Percentiles rank a stretch among this genome's conserved stretches.
phyloP scores from a whole-genome alignment of 2,888 invertebrate species.

The Neuroscelio doddi region DNA sequence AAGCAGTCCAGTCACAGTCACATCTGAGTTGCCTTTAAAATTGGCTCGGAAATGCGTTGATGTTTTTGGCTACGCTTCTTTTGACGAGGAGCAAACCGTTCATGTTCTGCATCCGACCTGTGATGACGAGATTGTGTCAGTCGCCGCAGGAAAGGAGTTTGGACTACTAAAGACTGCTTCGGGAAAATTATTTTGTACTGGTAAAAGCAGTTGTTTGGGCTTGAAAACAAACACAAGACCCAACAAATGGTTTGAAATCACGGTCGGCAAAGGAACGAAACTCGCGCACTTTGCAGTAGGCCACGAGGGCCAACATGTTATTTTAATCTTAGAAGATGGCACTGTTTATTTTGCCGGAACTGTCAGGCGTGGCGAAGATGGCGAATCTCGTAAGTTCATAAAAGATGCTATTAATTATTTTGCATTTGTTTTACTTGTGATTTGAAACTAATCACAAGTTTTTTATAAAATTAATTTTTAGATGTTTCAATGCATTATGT shows the following conservation, averaged over 20 bases:
- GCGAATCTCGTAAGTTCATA: conserved; percentile 79
- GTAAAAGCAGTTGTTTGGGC: conserved; percentile 89
- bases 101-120: conserved; percentile 74
- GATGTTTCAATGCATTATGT: conserved; percentile 5
- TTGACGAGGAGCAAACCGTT: conserved; percentile 78
- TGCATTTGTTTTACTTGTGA: too few species aligned
- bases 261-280: conserved; percentile 82
- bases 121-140: conserved; percentile 86
- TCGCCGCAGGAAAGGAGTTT: conserved; percentile 93
- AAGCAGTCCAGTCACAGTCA: conserved; percentile 75
- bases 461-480: conserved; percentile 4
- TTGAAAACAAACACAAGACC: conserved; percentile 80
- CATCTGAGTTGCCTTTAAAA: conserved; percentile 79
- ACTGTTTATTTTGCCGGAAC: conserved; percentile 89
- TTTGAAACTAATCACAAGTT: too few species aligned
- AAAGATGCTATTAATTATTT: neutral
- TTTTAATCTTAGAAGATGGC: conserved; percentile 94
- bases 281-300: conserved; percentile 88
- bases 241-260: conserved; percentile 78
- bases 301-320: conserved; percentile 93
- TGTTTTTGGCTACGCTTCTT: conserved; percentile 81
- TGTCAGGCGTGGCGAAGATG: conserved; percentile 94
- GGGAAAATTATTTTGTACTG: conserved; percentile 91
- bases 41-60: conserved; percentile 86
- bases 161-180: conserved; percentile 86